These are phyloP conservation scores for Drymodes brunneopygia DNA, from an alignment of 2,113 vertebrate species.

Conservation along the genomic window DNA sequence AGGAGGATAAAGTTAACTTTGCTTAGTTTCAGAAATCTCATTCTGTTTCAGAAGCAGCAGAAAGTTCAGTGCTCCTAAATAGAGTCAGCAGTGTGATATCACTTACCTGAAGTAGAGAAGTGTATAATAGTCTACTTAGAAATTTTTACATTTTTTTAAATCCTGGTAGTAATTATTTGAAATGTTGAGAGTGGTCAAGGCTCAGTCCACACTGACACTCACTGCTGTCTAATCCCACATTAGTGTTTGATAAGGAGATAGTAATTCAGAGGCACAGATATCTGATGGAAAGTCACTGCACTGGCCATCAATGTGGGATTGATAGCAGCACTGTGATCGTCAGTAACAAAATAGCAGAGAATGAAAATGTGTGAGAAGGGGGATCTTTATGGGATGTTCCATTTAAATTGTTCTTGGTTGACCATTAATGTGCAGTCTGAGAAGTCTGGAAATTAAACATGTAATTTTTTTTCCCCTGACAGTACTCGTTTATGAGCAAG, in stretches of 20 bases:
- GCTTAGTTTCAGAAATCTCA: neutral
- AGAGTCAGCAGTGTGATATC: neutral
- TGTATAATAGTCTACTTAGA: neutral
- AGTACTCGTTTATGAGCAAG: neutral
- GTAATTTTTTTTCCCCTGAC: neutral
- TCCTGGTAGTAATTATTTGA: neutral
- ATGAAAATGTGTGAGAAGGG: neutral
- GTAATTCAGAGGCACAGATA: neutral
- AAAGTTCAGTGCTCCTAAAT: neutral
- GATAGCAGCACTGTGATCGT: neutral
- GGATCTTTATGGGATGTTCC: neutral
- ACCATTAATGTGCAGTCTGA: neutral
- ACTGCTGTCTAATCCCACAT: neutral
- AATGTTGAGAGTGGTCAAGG: neutral
- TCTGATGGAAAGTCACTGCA: neutral
- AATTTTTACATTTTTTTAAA: rapidly evolving
- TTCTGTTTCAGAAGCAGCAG: neutral
- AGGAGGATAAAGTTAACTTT: neutral
- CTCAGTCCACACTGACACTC: neutral
- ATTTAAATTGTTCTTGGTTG: neutral
- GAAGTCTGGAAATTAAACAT: neutral
- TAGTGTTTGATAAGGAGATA: neutral
- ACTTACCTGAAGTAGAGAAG: neutral
- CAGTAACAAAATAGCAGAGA: neutral
- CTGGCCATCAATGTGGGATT: neutral